These are phyloP conservation scores for Spea multiplicata DNA, from an alignment of 2,113 vertebrate genomes.

Conservation along the genomic window DNA sequence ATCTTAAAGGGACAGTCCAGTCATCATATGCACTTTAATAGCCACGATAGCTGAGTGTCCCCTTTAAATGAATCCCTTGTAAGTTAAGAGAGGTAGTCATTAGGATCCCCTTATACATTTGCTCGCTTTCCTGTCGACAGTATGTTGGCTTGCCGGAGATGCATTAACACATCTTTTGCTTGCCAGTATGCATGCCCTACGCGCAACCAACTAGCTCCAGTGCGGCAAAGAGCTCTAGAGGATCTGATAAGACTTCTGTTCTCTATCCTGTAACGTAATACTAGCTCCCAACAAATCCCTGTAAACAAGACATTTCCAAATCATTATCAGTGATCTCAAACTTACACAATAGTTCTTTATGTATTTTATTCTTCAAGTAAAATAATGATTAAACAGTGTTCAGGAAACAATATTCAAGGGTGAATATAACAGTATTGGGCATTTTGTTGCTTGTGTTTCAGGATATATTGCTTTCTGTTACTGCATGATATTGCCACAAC, in stretches of 20 bases:
- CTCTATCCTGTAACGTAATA: neutral
- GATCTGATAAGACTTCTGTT: slow-evolving; percentile 1
- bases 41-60: no score
- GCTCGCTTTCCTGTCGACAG: no score
- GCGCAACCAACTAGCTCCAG: no score
- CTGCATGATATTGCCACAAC: slow-evolving; percentile 1
- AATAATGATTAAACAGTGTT: slow-evolving; percentile 18
- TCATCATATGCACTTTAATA: no score
- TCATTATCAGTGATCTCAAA: neutral
- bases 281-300: neutral
- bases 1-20: no score
- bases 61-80: no score
- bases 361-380: neutral
- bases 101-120: no score
- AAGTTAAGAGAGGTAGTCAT: no score
- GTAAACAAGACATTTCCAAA: slow-evolving; percentile 20
- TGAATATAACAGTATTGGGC: slow-evolving; percentile 6
- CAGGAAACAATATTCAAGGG: neutral
- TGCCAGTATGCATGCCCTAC: no score
- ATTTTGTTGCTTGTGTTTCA: neutral
- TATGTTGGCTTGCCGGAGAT: no score
- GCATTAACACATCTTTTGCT: no score
- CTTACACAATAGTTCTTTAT: slow-evolving; percentile 5
- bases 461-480: slow-evolving; percentile 16
- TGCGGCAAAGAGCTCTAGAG: no score